Evolutionary conservation across 2,113 vertebrate genomes (phyloP), one percentile per base, ranked within the genome.

Genomic region (Melanerpes formicivorus): DNA sequence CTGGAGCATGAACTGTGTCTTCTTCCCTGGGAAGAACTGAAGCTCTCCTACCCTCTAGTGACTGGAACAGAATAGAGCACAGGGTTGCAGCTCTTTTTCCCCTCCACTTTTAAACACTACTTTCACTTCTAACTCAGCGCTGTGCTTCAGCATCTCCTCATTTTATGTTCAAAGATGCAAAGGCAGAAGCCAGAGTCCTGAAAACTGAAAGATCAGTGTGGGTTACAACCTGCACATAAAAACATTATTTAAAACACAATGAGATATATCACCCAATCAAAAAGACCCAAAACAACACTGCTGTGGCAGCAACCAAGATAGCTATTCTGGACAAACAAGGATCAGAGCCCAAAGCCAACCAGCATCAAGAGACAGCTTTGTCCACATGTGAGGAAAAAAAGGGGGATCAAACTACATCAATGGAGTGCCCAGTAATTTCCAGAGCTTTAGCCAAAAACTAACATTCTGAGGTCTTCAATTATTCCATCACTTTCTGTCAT

Each of bases 11-110:
- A 96, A 95, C 89, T 32, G 27, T 90, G 81, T 83, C 91, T 93
- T 83, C 91, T 94, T 92, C 55, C 65, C 30, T 10, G 11, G 60
- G 56, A 67, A 97, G 96, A 95, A 83, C 84, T 95, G 96, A 96
- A 90, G 92, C 87, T 98, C 96, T 98, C 94, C 98, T 97, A 96
- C 98, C 97, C 98, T 97, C 98, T 98, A 97, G 98, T 98, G 98
- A 97, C 97, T 87, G 76, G 44, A 95, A 93, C 17, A 91, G 95
- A 96, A 96, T 46, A 97, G 96, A 94, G 88, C 98, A 97, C 80
- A 96, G 62, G 60, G 74, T 55, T 93, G 56, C 64, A 70, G 74
- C 16, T 64, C 27, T 37, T 14, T 26, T 29, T 22, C 10, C 12
- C 7, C 23, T 26, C 16, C 34, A 26, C 48, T 93, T 91, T 76